Percentiles rank a stretch among this genome's conserved stretches.
phyloP scores from a whole-genome alignment of 2,888 invertebrate species.

The Lepidochrysops patricia region DNA sequence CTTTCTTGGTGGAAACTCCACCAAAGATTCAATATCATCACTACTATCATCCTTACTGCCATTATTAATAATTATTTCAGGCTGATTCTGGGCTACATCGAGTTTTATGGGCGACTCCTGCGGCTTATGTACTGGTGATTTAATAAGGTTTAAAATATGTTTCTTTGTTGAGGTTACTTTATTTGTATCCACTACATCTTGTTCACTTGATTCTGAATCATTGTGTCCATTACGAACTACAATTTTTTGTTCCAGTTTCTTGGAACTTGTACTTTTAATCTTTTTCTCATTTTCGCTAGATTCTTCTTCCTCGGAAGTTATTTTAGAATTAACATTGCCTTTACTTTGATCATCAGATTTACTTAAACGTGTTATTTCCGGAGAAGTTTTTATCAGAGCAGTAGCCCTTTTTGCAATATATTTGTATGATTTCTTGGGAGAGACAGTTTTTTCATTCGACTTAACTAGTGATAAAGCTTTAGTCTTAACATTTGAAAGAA shows the following conservation, averaged over 20 bases:
- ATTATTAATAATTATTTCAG: neutral
- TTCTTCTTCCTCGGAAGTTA: neutral
- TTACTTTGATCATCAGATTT: conserved; percentile 23
- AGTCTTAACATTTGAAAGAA: conserved; percentile 69
- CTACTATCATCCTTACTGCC: conserved; percentile 33
- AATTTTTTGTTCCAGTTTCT: conserved; percentile 19
- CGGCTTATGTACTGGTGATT: conserved; percentile 52
- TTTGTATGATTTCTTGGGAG: conserved; percentile 36
- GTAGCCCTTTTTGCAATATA: conserved; percentile 46
- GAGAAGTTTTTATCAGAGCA: conserved; percentile 47
- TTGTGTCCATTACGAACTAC: conserved; percentile 27
- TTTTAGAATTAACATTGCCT: conserved; percentile 10
- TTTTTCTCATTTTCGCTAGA: conserved; percentile 11
- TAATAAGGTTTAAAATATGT: conserved; percentile 43
- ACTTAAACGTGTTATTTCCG: conserved; percentile 24
- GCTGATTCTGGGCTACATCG: conserved; percentile 16
- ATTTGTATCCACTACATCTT: conserved; percentile 28
- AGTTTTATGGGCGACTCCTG: conserved; percentile 16
- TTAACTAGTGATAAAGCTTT: conserved; percentile 70
- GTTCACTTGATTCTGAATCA: conserved; percentile 37
- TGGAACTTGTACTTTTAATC: conserved; percentile 14
- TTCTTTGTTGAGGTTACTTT: conserved; percentile 34
- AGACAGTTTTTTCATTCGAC: conserved; percentile 40
- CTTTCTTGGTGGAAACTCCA: conserved; percentile 36
- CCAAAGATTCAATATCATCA: conserved; percentile 40